Base-by-base conservation (phyloP, 2,113 vertebrate species). In the Empidonax alnorum region DNA sequence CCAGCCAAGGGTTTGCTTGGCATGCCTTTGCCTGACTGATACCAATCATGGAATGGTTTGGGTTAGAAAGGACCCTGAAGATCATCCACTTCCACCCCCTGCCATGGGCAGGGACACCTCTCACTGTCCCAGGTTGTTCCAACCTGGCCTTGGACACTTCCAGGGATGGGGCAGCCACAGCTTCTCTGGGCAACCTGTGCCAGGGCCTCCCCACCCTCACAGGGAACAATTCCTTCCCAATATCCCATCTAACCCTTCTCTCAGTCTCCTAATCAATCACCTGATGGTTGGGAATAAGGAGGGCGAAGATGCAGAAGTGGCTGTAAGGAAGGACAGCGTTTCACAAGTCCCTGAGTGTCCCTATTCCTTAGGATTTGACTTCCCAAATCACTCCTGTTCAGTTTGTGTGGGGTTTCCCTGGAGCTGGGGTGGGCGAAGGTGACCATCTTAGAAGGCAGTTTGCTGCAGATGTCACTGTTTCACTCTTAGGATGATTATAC, bases 81-180 rank as follows among this genome's bases (percentile, higher is more conserved):
- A 21, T 30, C 20, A 3, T 2, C 24, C 37, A 30, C 7, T 16
- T 0, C 37, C 33, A 39, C 8, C 2, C 11, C 44, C 14, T 81
- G 23, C 69, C 33, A 14, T 15, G 30, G 78, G 14, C 55, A 62
- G 39, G 39, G 78, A 41, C 55, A 76, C 11, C 10, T 76, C 4
- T 31, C 63, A 24, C 24, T 22, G 0, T 3, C 35, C 47, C 79
- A 77, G 56, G 6, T 0, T 49, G 65, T 18, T 90, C 35, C 72
- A 49, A 25, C 27, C 27, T 41, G 39, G 8, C 3, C 49, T 31
- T 37, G 35, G 10, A 20, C 12, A 56, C 4, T 63, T 19, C 25
- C 65, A 49, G 22, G 41, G 30, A 0, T 90, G 30, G 15, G 63
- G 35, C 63, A 75, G 71, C n/a, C 74, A 41, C 74, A 47, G 47